These are phyloP conservation scores for Phyllostomus hastatus DNA, from an alignment of 2,113 vertebrate species.

Conservation along the genomic window DNA sequence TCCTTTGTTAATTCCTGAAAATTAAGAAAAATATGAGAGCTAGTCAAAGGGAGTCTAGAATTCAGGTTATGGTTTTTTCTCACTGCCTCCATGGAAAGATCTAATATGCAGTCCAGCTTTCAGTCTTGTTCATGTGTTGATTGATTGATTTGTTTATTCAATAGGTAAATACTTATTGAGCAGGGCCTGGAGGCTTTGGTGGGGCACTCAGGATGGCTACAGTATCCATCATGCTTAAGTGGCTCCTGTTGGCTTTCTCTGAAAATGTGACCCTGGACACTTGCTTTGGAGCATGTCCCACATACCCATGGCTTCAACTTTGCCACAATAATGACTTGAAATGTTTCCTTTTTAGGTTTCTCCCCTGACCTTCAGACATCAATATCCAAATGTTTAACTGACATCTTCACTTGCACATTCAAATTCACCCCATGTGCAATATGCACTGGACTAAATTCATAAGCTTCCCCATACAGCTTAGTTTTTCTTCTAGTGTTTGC, in stretches of 20 bases:
- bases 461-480: not conserved
- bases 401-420: not conserved
- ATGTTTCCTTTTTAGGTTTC: not conserved
- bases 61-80: not conserved
- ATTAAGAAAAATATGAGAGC: not conserved
- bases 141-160: constrained; percentile 36
- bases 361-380: not conserved
- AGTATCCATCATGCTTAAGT: not conserved
- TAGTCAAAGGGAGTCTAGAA: not conserved
- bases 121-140: not conserved
- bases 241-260: constrained; percentile 17
- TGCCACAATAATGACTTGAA: not conserved
- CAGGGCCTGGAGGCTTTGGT: not conserved
- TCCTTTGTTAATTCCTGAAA: not conserved
- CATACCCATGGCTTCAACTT: not conserved
- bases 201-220: not conserved
- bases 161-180: constrained; percentile 47
- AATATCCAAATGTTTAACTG: not conserved
- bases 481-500: not conserved
- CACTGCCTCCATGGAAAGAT: not conserved
- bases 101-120: not conserved
- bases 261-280: not conserved
- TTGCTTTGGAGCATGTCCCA: not conserved
- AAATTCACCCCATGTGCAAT: not conserved
- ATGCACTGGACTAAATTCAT: not conserved